A percentile compares a stretch with the other conserved stretches of the same genome.
Conservation (phyloP, 2,888 invertebrate species). For the Sarcophaga subvicina region DNA sequence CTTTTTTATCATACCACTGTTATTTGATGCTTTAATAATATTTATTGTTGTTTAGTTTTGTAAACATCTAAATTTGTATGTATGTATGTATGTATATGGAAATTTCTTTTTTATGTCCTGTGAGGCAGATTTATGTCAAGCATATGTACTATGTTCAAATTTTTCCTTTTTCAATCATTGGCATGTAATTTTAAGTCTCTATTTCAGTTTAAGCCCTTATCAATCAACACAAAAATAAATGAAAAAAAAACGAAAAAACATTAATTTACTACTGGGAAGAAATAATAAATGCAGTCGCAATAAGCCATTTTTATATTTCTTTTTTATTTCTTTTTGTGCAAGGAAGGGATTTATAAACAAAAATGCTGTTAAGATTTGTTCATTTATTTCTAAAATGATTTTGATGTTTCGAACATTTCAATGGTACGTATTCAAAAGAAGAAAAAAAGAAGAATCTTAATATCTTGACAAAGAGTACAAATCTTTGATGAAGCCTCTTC, state of each 20-base stretch:
- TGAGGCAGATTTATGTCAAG: not conserved
- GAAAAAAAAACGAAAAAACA: not conserved
- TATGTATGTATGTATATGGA: not conserved
- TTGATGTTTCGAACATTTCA: no score
- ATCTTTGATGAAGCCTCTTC: no score
- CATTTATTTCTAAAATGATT: no score
- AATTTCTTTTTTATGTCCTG: constrained; percentile 18
- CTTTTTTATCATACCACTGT: constrained; percentile 13
- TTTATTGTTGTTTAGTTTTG: constrained; percentile 24
- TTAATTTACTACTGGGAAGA: not conserved
- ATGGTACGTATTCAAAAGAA: no score
- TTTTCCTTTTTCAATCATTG: constrained; percentile 13
- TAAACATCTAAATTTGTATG: not conserved
- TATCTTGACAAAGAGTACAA: no score
- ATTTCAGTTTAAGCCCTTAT: constrained; percentile 29
- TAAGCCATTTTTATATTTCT: not conserved
- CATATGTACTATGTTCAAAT: not conserved
- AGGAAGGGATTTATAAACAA: no score
- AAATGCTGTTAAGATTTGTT: no score
- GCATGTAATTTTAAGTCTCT: not conserved
- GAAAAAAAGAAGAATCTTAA: no score
- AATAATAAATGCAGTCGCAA: not conserved
- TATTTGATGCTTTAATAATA: constrained; percentile 35
- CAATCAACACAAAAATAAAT: constrained; percentile 26
- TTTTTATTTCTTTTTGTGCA: no score